Conservation (phyloP, 2,888 invertebrate genomes). For the Notodromas monacha region DNA sequence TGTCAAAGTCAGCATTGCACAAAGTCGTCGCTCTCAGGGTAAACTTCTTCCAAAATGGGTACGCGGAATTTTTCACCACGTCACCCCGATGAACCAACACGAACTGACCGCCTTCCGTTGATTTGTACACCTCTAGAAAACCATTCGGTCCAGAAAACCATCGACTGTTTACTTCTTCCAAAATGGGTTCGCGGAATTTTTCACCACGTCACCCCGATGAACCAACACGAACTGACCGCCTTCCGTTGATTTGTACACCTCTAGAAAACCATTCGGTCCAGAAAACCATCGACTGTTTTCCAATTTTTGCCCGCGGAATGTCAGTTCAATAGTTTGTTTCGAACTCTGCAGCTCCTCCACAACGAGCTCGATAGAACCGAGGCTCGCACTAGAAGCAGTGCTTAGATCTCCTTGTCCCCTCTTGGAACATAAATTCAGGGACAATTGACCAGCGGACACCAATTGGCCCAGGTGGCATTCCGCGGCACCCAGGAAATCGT, state of each 20-base stretch:
- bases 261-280: no score
- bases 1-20: constrained; percentile 19
- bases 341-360: constrained; percentile 12
- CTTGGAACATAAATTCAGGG: neutral
- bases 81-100: constrained; percentile 20
- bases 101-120: constrained; percentile 17
- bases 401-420: no score
- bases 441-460: constrained; percentile 13
- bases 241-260: constrained; percentile 17
- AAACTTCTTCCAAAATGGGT: constrained; percentile 21
- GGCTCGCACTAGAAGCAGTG: constrained; percentile 10
- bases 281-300: constrained; percentile 14
- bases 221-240: constrained; percentile 18
- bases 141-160: constrained; percentile 16
- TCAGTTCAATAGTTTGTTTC: constrained; percentile 15
- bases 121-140: constrained; percentile 16
- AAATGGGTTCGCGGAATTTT: constrained; percentile 19
- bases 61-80: constrained; percentile 19
- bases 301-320: constrained; percentile 15
- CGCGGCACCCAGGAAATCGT: constrained; percentile 17
- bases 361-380: constrained; percentile 9
- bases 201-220: constrained; percentile 20
- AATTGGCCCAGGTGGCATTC: constrained; percentile 21
- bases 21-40: constrained; percentile 15
- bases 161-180: constrained; percentile 22